Conservation (phyloP, 1,140 invertebrate species). For the Atta texana region DNA sequence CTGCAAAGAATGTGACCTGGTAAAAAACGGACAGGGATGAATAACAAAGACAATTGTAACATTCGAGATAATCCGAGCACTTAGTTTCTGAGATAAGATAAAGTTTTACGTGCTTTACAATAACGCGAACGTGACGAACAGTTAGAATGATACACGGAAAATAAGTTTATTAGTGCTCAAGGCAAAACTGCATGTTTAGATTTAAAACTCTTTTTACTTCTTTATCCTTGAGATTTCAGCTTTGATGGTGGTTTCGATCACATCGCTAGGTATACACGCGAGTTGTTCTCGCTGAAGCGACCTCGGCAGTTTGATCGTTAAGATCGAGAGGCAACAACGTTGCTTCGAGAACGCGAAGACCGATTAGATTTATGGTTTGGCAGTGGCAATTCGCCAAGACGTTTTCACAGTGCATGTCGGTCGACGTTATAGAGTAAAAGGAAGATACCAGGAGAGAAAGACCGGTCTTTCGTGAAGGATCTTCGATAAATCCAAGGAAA, state of each 20-base stretch:
- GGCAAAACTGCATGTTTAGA: neutral
- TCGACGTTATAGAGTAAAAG: constrained; percentile 22
- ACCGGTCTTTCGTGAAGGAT: constrained; percentile 24
- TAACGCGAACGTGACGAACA: neutral
- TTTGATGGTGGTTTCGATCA: neutral
- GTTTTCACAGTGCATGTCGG: constrained; percentile 48
- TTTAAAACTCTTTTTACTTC: neutral
- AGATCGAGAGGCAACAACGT: constrained; percentile 37
- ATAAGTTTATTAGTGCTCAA: neutral
- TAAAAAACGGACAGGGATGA: constrained; percentile 12
- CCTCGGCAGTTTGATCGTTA: constrained; percentile 48
- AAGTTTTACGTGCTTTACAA: neutral
- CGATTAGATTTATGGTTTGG: constrained; percentile 77
- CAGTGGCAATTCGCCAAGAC: constrained; percentile 63
- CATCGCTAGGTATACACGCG: neutral
- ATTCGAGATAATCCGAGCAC: constrained; percentile 3
- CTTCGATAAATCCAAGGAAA: constrained; percentile 11
- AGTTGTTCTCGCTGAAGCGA: constrained; percentile 38
- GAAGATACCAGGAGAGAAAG: constrained; percentile 33
- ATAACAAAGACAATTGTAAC: constrained; percentile 16
- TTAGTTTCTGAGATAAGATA: neutral
- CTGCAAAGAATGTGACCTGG: neutral
- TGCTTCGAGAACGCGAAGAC: constrained; percentile 55
- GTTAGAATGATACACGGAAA: neutral
- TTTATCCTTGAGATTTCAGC: neutral